Evolutionary conservation across 2,888 invertebrate genomes (phyloP).

Genomic region (Carterocephalus palaemon): DNA sequence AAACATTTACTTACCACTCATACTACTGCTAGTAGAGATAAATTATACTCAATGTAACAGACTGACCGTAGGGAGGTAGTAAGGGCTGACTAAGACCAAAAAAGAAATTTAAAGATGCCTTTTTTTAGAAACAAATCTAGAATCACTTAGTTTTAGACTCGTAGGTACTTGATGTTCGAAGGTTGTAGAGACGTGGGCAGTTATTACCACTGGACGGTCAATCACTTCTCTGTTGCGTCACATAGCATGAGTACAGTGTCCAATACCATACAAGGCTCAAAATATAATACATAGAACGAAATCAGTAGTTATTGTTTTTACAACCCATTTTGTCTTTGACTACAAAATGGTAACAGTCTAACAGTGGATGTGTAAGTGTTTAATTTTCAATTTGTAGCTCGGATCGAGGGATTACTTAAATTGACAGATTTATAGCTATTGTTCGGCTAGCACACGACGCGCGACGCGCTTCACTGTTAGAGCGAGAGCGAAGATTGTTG

Average conservation of each 20-base stretch:
- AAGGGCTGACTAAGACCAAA: no score
- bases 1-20: no score
- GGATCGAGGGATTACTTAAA: conserved; percentile 31
- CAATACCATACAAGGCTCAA: background rate
- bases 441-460: conserved; percentile 29
- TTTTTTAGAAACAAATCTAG: no score
- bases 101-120: no score
- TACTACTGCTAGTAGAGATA: no score
- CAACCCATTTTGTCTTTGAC: background rate
- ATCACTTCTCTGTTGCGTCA: background rate
- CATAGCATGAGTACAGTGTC: background rate
- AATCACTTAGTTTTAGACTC: no score
- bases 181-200: no score
- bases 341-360: background rate
- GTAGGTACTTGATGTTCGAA: no score
- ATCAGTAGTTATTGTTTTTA: background rate
- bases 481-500: no score
- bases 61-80: no score
- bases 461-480: no score
- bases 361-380: conserved; percentile 19
- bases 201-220: background rate
- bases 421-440: conserved; percentile 54
- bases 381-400: conserved; percentile 29
- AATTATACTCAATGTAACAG: no score
- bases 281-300: background rate